Base-by-base conservation (phyloP, 2,113 vertebrate genomes). In the Nycticebus coucang region DNA sequence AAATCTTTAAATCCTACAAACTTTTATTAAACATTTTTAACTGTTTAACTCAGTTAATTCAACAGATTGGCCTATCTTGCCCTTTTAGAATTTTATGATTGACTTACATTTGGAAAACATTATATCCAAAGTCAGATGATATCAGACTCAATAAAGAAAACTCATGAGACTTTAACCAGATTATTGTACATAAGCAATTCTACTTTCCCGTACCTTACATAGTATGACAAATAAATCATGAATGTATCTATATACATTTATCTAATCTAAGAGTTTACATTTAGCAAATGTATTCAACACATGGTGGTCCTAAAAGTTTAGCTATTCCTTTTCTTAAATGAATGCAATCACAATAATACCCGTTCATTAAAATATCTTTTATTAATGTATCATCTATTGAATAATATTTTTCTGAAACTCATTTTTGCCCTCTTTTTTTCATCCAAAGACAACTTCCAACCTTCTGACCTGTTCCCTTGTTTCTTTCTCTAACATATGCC, bases 11-110 rank as follows among this genome's bases (percentile, higher is more conserved):
- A 50, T 91, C 30, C 80, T 7, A 55, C 7, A 62, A 86, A 74
- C 12, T 84, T 86, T 79, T 78, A 53, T 87, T 94, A 84, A 88
- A 91, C 3, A 9, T 8, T n/a, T 95, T 80, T 7, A 97, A 80
- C 14, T 72, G 0, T 13, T 82, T 50, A 62, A 3, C 4, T 71
- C 13, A 75, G 17, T 62, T 68, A 68, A 60, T 60, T 74, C 6
- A 93, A 60, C 5, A 77, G 3, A 41, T 72, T 30, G 11, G 9
- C 3, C 1, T 53, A 12, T 37, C 37, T 57, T 4, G 84, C 84
- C 10, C 14, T 80, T 1, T 78, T 50, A 86, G 26, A 55, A 80
- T 64, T 77, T 14, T 92, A 68, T 69, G 17, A 64, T 45, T 60
- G 55, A 69, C 64, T 50, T 74, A 35, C 62, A 45, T 86, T 59